These are phyloP conservation scores for Rhizomys pruinosus DNA, from an alignment of 2,113 vertebrate genomes.

Conservation along the genomic window DNA sequence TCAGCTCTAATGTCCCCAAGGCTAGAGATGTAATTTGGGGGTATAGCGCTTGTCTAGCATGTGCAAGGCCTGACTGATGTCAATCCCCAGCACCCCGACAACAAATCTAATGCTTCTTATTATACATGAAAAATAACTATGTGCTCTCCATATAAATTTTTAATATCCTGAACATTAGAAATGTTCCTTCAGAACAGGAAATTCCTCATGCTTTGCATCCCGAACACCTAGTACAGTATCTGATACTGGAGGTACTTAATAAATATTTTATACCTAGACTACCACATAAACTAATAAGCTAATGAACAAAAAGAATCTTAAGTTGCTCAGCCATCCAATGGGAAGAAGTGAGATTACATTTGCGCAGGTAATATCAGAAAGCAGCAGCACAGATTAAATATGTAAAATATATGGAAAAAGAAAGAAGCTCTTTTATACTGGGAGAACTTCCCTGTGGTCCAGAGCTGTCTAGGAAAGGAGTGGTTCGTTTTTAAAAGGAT, in stretches of 20 bases:
- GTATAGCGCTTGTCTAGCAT: neutral
- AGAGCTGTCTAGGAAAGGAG: slow-evolving; percentile 27
- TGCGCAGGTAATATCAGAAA: slow-evolving; percentile 41
- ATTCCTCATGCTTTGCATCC: slow-evolving; percentile 30
- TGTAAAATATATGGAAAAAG: slow-evolving; percentile 12
- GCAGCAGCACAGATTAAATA: slow-evolving; percentile 8
- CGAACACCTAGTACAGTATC: slow-evolving; percentile 17
- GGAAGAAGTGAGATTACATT: neutral
- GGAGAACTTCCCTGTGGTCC: neutral
- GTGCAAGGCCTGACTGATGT: neutral
- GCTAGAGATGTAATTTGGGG: neutral
- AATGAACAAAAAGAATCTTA: slow-evolving; percentile 28
- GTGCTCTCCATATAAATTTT: slow-evolving; percentile 12
- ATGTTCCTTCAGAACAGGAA: slow-evolving; percentile 5
- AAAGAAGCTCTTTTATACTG: neutral
- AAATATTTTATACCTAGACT: slow-evolving; percentile 53
- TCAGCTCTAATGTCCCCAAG: neutral
- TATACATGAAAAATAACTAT: slow-evolving; percentile 29
- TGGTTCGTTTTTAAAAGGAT: neutral
- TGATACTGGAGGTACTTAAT: neutral
- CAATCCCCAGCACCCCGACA: neutral
- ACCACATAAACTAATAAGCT: slow-evolving; percentile 22
- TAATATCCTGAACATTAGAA: slow-evolving; percentile 43
- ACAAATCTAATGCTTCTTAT: slow-evolving; percentile 36
- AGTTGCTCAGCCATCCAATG: neutral